Evolutionary conservation across 2,113 vertebrate genomes (phyloP).

Genomic region (Acrocephalus arundinaceus): DNA sequence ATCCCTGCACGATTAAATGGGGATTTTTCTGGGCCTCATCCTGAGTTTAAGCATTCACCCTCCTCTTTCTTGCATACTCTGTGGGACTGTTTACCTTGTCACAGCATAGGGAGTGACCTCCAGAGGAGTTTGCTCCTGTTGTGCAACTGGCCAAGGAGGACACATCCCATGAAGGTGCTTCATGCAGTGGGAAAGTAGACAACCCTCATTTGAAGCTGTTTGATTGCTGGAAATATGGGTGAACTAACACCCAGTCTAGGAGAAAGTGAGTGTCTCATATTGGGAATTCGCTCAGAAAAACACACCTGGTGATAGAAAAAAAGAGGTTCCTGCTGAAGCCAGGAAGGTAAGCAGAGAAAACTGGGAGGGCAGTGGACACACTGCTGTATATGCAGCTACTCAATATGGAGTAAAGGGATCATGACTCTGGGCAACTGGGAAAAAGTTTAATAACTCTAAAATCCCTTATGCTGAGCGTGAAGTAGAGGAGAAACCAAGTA

Average conservation of each 20-base stretch:
- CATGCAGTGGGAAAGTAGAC: background rate
- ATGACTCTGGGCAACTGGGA: background rate
- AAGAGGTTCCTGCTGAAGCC: background rate
- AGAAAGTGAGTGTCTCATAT: background rate
- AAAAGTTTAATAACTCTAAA: background rate
- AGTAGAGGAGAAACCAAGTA: constrained; percentile 23
- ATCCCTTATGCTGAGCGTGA: background rate
- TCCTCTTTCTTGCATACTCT: background rate
- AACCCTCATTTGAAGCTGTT: background rate
- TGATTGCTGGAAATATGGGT: background rate
- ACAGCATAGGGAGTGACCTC: background rate
- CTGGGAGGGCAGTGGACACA: background rate
- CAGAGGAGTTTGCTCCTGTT: background rate
- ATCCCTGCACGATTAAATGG: background rate
- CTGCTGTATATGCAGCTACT: fast-evolving
- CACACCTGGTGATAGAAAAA: background rate
- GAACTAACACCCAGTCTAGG: background rate
- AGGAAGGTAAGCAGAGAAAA: background rate
- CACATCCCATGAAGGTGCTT: background rate
- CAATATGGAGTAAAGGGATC: background rate
- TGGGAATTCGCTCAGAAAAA: background rate
- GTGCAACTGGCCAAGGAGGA: background rate
- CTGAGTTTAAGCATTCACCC: background rate
- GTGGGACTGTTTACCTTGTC: background rate
- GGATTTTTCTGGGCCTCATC: background rate